Percentiles rank a stretch among this genome's conserved stretches.
These are phyloP conservation scores for Mastacembelus armatus DNA, from an alignment of 2,797 vertebrate species.

Conservation along the genomic window DNA sequence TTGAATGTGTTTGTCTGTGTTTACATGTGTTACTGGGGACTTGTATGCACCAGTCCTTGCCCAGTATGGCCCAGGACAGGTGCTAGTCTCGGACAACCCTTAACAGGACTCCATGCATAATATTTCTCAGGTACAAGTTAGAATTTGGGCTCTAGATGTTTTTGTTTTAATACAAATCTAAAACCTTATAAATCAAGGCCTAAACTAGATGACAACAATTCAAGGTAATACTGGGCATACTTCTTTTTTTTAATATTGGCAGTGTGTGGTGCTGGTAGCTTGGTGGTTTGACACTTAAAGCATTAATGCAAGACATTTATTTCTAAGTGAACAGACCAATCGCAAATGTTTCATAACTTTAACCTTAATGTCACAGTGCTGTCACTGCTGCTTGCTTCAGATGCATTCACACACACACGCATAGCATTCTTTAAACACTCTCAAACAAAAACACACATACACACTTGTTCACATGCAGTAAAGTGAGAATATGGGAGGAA, in stretches of 20 bases:
- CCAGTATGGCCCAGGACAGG: not conserved
- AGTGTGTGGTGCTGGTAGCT: not conserved
- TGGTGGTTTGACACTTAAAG: conserved; percentile 1
- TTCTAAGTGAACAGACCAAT: conserved; percentile 14
- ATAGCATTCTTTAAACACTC: not conserved
- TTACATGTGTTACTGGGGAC: not conserved
- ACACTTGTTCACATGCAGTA: conserved; percentile 9
- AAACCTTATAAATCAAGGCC: no score
- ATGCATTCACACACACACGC: conserved; percentile 10
- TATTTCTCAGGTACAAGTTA: not conserved
- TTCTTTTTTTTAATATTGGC: not conserved
- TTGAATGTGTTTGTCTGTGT: not conserved
- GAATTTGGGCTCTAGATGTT: not conserved
- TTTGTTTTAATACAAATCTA: no score
- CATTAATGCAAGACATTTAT: no score
- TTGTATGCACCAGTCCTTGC: no score
- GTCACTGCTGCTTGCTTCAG: conserved; percentile 11
- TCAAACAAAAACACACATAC: not conserved
- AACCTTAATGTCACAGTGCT: not conserved
- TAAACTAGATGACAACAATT: no score
- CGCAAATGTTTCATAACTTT: conserved; percentile 9
- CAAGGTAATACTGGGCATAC: no score
- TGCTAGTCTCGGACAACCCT: not conserved
- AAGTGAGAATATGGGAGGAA: conserved; percentile 24
- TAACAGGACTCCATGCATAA: not conserved